Evolutionary conservation across 2,888 invertebrate species (phyloP), one percentile per base, ranked within the genome.

Genomic region (Sphecodes monilicornis): DNA sequence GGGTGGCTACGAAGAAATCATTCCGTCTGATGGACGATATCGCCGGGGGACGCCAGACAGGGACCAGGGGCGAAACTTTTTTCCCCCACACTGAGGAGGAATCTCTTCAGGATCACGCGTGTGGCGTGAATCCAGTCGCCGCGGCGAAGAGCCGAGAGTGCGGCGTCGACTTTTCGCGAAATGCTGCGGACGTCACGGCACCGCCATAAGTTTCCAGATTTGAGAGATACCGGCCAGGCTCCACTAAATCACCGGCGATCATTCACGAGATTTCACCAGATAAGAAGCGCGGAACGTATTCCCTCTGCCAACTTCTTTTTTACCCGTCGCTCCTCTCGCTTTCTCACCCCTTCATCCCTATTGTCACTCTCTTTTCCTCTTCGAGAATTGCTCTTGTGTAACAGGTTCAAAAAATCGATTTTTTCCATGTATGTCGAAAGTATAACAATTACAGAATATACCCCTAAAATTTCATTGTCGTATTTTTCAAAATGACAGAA

Each of bases 241-340:
- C 84, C 89, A 81, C 88, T 92, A 91, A 92, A 92, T 91, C 92
- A 91, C 90, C 87, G 87, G 78, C 89, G 89, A 92, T 92, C 92
- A 90, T 88, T 91, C 91, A 90, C 83, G 87, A 90, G 92, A 92
- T 92, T 90, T 83, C 86, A 70, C 87, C 73, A 84, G 86, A 89
- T 89, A 88, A 89, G 88, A 89, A 81, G 79, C 82, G 85, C 29
- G 82, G 72, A 82, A 82, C 88, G 88, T 85, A 86, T 86, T 83
- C 86, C 78, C 80, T 81, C 84, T 90, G 88, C 87, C 75, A 76
- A 76, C 77, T 81, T 70, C 68, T 41, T 32, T 72, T 70, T 50
- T 60, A 50, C 22, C 50, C 46, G 46, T 50, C 46, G 46, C 46
- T 50, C 46, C 50, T 50, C n/a, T n/a, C n/a, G 50, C 50, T n/a